phyloP scores from a whole-genome alignment of 2,113 vertebrate genomes.

The Actenoides lindsayi region DNA sequence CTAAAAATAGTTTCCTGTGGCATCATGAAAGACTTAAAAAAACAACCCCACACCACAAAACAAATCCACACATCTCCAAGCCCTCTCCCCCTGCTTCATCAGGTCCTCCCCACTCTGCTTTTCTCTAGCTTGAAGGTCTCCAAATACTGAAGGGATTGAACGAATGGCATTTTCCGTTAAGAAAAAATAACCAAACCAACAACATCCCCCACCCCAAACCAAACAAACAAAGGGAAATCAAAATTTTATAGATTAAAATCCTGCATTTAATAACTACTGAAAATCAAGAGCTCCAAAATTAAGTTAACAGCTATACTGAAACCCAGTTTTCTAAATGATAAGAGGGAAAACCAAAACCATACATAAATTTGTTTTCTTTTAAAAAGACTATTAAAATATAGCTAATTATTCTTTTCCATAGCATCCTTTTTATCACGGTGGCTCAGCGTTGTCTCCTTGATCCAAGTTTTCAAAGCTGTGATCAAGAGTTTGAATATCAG shows the following conservation, averaged over 20 bases:
- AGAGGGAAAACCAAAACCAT: neutral
- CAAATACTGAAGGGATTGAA: neutral
- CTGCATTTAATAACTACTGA: neutral
- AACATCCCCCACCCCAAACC: too few relatives aligned
- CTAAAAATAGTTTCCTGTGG: neutral
- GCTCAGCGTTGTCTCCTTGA: slow-evolving; percentile 61
- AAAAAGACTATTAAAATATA: slow-evolving; percentile 38
- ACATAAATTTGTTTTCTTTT: slow-evolving; percentile 9
- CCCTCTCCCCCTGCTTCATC: neutral
- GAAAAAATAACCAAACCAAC: neutral
- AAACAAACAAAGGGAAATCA: neutral
- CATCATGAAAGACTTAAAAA: neutral
- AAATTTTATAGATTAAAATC: slow-evolving; percentile 14
- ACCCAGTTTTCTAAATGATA: slow-evolving; percentile 48
- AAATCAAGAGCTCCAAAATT: slow-evolving; percentile 50
- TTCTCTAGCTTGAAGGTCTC: neutral
- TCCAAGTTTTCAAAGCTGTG: slow-evolving; percentile 68
- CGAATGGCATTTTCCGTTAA: neutral
- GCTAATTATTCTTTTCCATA: slow-evolving; percentile 62
- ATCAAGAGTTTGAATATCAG: slow-evolving; percentile 65
- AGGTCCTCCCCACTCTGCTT: neutral
- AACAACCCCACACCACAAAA: neutral
- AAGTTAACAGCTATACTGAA: slow-evolving; percentile 40
- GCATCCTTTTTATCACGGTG: slow-evolving; percentile 68
- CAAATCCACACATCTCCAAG: neutral